Evolutionary conservation across 2,797 vertebrate species (phyloP).

Genomic region (Miichthys miiuy): DNA sequence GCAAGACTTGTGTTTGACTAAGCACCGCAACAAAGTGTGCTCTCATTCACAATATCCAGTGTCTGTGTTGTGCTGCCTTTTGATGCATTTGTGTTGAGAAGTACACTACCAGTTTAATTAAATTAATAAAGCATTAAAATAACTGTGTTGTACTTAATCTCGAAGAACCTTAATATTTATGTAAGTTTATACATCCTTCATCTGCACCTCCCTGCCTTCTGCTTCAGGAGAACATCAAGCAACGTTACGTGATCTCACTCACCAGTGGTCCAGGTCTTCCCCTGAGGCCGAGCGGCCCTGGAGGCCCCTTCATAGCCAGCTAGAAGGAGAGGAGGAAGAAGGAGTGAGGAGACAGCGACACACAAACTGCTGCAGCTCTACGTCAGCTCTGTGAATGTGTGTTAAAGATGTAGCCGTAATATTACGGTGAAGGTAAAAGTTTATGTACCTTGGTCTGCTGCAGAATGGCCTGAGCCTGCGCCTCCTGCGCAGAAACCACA

Average conservation of each 20-base stretch:
- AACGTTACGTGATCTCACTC: conserved; percentile 76
- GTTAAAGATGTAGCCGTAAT: not conserved
- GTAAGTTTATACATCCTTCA: not conserved
- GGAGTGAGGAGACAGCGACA: not conserved
- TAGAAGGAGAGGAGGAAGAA: conserved; percentile 57
- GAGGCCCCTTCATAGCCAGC: conserved; percentile 93
- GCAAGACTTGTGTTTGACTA: not conserved
- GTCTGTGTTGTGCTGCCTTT: not conserved
- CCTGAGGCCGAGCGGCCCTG: conserved; percentile 91
- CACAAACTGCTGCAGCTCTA: not conserved
- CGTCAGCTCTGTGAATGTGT: not conserved
- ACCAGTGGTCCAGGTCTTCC: conserved; percentile 94
- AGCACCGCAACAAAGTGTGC: not conserved
- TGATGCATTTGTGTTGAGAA: too few relatives aligned
- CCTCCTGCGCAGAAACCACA: conserved; percentile 93
- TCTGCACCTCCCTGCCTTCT: not conserved
- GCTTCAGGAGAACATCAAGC: not conserved
- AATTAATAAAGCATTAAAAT: too few relatives aligned
- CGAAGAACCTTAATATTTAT: too few relatives aligned
- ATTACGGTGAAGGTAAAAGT: not conserved
- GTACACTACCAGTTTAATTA: not conserved
- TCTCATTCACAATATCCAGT: not conserved
- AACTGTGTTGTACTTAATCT: too few relatives aligned
- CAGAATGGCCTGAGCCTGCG: conserved; percentile 96
- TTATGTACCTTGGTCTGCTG: conserved; percentile 94